A percentile compares a stretch with the other conserved stretches of the same genome.
phyloP scores from a whole-genome alignment of 2,888 invertebrate genomes.

The Galeruca laticollis region DNA sequence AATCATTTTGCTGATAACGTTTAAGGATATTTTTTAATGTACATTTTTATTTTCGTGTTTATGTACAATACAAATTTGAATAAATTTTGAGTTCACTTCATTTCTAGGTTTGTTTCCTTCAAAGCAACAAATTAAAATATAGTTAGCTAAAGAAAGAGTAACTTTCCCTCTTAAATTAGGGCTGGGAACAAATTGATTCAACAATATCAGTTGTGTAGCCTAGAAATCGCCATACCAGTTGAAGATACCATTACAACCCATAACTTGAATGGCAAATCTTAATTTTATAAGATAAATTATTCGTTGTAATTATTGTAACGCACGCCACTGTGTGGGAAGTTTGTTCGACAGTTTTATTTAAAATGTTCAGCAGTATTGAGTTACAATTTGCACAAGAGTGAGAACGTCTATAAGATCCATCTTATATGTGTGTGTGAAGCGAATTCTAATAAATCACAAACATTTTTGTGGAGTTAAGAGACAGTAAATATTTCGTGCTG shows the following conservation, averaged over 20 bases:
- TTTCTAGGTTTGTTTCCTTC: too few relatives aligned
- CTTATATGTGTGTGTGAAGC: background rate
- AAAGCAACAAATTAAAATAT: too few relatives aligned
- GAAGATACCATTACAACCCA: too few relatives aligned
- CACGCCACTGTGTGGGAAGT: background rate
- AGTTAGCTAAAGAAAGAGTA: background rate
- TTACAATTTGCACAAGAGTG: slow-evolving; percentile 7
- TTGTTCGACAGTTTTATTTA: background rate
- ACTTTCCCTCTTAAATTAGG: slow-evolving; percentile 1
- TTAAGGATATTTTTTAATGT: too few relatives aligned
- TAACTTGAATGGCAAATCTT: too few relatives aligned
- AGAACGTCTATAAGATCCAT: slow-evolving; percentile 1
- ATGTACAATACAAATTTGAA: too few relatives aligned
- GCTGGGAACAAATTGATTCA: slow-evolving; percentile 9
- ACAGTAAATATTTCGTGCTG: slow-evolving; percentile 9
- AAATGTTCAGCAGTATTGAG: background rate
- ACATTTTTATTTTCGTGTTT: too few relatives aligned
- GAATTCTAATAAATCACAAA: slow-evolving; percentile 1
- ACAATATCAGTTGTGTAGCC: slow-evolving; percentile 12
- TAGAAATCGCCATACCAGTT: slow-evolving; percentile 18
- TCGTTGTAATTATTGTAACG: too few relatives aligned
- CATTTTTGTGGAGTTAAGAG: background rate
- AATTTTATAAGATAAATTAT: too few relatives aligned
- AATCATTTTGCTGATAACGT: too few relatives aligned
- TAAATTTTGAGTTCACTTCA: too few relatives aligned